Percentiles rank a stretch among this genome's conserved stretches.
Evolutionary conservation across 35 echinoderm and acorn worm species (phyloP).

Genomic region (Lytechinus variegatus): DNA sequence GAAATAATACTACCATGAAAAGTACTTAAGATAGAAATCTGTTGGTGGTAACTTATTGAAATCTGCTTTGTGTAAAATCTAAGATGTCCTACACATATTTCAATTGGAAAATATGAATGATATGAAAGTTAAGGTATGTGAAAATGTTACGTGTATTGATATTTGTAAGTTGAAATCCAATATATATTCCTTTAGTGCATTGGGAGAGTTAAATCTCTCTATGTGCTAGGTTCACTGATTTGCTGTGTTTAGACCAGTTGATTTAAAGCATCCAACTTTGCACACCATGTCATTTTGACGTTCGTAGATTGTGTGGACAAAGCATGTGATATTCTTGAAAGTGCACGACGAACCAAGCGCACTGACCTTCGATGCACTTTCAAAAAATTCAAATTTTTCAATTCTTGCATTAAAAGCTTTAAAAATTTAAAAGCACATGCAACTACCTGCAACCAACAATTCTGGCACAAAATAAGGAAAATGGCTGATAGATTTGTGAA

Average conservation of each 20-base stretch:
- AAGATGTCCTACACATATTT: too few relatives aligned
- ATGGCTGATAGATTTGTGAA: background rate
- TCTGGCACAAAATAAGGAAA: background rate
- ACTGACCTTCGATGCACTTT: conserved; percentile 2
- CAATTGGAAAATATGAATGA: too few relatives aligned
- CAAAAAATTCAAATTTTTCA: background rate
- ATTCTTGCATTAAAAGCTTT: background rate
- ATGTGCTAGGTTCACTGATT: background rate
- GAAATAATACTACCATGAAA: too few relatives aligned
- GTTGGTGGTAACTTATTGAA: too few relatives aligned
- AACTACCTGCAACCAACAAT: conserved; percentile 11
- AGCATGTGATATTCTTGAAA: conserved; percentile 6
- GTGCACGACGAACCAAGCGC: background rate
- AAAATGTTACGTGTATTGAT: background rate
- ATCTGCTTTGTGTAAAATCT: too few relatives aligned
- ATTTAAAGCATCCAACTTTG: background rate
- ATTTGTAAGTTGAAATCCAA: background rate
- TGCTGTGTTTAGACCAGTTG: conserved; percentile 33
- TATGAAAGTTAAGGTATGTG: background rate
- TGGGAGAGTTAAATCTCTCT: background rate
- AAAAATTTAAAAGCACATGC: background rate
- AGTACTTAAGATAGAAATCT: too few relatives aligned
- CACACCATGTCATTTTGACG: background rate
- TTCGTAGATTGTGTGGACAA: background rate
- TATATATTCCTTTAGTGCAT: background rate